These are phyloP conservation scores for Podarcis siculus DNA, from an alignment of 2,797 vertebrate species.

Conservation along the genomic window DNA sequence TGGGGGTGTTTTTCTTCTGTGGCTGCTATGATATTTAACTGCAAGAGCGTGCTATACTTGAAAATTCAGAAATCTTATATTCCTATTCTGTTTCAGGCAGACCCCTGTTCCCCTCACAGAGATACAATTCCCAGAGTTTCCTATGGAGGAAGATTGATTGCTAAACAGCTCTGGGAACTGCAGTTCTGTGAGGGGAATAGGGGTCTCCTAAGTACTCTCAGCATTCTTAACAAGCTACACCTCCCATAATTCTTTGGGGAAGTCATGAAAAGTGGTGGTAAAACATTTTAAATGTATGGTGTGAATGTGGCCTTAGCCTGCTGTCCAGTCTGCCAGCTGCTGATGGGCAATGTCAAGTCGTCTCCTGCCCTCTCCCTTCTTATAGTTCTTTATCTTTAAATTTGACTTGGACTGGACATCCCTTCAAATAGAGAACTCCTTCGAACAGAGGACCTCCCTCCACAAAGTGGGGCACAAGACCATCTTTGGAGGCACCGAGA, in stretches of 20 bases:
- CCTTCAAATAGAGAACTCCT: neutral
- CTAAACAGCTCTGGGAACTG: no score
- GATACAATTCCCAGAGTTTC: no score
- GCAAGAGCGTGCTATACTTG: neutral
- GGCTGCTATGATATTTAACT: constrained; percentile 7
- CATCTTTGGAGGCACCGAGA: neutral
- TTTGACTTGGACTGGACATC: neutral
- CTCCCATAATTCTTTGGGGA: no score
- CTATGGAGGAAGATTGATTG: no score
- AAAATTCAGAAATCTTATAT: constrained; percentile 1
- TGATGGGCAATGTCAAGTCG: neutral
- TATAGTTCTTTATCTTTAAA: neutral
- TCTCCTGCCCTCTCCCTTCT: neutral
- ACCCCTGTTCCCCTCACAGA: no score
- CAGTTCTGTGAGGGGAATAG: no score
- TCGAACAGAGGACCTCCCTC: neutral
- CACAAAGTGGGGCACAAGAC: neutral
- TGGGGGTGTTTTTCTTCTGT: neutral
- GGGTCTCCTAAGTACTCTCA: no score
- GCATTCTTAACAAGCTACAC: no score
- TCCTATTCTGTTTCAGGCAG: neutral
- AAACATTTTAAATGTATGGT: no score
- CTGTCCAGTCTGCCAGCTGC: neutral
- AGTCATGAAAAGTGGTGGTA: no score
- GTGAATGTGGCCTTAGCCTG: neutral